Conservation (phyloP, 92 coral and sea anemone genomes). For the Diadumene lineata region DNA sequence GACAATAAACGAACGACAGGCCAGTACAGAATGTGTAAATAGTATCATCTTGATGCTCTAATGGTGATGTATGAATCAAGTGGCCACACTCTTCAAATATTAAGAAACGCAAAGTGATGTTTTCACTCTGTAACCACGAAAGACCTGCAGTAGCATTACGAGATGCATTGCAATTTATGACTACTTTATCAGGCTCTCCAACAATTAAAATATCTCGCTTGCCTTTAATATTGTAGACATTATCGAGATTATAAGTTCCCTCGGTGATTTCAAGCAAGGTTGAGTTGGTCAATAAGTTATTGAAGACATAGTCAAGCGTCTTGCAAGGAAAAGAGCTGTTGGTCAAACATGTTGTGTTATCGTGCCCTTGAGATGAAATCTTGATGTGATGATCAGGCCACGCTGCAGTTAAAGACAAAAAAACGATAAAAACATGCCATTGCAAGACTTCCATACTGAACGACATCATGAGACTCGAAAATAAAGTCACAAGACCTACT, state of each 20-base stretch:
- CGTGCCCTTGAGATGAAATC: constrained; percentile 44
- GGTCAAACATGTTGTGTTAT: constrained; percentile 47
- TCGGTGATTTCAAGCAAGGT: constrained; percentile 29
- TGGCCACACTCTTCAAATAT: constrained; percentile 69
- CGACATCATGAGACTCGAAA: background rate
- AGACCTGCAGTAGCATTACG: constrained; percentile 47
- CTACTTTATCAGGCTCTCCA: constrained; percentile 22
- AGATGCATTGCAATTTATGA: constrained; percentile 49
- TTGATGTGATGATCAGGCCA: constrained; percentile 20
- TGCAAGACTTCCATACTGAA: background rate
- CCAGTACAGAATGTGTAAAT: constrained; percentile 54
- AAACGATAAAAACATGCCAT: background rate
- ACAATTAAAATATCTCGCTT: constrained; percentile 17
- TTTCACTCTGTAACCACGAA: constrained; percentile 56
- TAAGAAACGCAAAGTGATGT: constrained; percentile 44
- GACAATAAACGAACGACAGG: constrained; percentile 54
- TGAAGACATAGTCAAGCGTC: constrained; percentile 54
- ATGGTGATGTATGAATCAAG: constrained; percentile 59
- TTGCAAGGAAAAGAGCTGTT: constrained; percentile 42
- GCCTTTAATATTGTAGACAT: constrained; percentile 6
- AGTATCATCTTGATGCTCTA: constrained; percentile 8
- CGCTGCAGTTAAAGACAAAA: background rate
- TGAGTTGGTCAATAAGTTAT: constrained; percentile 23
- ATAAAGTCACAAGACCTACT: constrained; percentile 1
- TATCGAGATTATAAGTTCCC: constrained; percentile 11